phyloP scores from a whole-genome alignment of 2,888 invertebrate genomes.

The Hydropsyche betteni region DNA sequence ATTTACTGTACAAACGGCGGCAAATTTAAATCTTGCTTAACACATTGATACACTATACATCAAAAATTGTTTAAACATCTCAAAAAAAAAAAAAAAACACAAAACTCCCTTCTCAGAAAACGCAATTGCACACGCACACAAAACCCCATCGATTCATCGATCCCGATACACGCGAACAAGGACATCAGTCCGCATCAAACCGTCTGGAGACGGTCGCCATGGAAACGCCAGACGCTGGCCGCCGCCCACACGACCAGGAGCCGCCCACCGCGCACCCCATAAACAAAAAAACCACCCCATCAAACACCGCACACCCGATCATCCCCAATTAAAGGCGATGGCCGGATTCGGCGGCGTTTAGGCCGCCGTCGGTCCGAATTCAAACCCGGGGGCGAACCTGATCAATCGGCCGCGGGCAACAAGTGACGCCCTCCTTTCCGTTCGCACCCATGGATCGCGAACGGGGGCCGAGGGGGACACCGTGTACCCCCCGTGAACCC shows the following conservation, averaged over 20 bases:
- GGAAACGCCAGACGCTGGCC: conserved; percentile 36
- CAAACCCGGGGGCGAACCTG: conserved; percentile 33
- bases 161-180: too few relatives aligned
- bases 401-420: conserved; percentile 44
- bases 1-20: too few relatives aligned
- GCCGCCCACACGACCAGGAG: conserved; percentile 32
- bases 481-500: neutral
- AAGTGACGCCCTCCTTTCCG: conserved; percentile 37
- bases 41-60: too few relatives aligned
- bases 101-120: too few relatives aligned
- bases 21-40: too few relatives aligned
- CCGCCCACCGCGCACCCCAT: conserved; percentile 24
- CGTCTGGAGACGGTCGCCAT: conserved; percentile 6
- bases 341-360: neutral
- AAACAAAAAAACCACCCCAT: neutral
- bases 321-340: neutral
- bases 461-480: neutral
- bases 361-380: neutral
- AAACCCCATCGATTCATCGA: too few relatives aligned
- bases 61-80: too few relatives aligned
- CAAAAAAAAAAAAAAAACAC: too few relatives aligned
- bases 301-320: neutral
- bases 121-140: too few relatives aligned
- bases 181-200: too few relatives aligned
- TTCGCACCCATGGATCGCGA: conserved; percentile 5